These are phyloP conservation scores for Tachysurus fulvidraco DNA, from an alignment of 2,113 vertebrate species.

Conservation along the genomic window DNA sequence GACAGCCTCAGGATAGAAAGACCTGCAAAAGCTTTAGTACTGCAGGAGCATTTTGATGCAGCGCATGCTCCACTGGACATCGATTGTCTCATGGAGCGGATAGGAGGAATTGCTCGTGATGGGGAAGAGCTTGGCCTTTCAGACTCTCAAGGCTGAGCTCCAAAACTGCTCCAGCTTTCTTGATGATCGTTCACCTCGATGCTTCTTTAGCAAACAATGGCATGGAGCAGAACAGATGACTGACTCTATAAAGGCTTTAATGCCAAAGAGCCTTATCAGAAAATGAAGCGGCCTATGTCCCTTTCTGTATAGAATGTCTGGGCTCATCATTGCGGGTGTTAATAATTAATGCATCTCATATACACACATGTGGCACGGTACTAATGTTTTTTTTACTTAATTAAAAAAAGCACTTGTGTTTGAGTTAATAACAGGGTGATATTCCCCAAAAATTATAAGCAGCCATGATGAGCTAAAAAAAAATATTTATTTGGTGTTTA, in stretches of 20 bases:
- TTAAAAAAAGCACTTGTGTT: background rate
- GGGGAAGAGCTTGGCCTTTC: slow-evolving; percentile 8
- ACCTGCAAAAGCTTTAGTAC: background rate
- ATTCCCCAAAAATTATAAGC: background rate
- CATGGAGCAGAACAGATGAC: background rate
- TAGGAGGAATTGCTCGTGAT: background rate
- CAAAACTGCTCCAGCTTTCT: background rate
- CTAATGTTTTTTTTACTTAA: background rate
- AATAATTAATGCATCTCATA: slow-evolving; percentile 7
- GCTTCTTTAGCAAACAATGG: background rate
- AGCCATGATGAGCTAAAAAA: background rate
- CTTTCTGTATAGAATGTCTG: background rate
- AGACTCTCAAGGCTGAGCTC: slow-evolving; percentile 4
- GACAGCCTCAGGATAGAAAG: background rate
- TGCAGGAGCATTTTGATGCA: background rate
- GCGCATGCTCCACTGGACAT: slow-evolving; percentile 4
- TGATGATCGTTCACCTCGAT: background rate
- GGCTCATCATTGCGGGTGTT: background rate
- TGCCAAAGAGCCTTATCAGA: background rate
- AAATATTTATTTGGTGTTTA: background rate
- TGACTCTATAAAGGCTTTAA: background rate
- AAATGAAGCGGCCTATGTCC: background rate
- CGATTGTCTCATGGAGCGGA: slow-evolving; percentile 16
- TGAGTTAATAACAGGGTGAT: background rate
- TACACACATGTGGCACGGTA: background rate